A percentile compares a stretch with the other conserved stretches of the same genome.
phyloP scores from a whole-genome alignment of 2,113 vertebrate genomes.

The Setophaga petechia region DNA sequence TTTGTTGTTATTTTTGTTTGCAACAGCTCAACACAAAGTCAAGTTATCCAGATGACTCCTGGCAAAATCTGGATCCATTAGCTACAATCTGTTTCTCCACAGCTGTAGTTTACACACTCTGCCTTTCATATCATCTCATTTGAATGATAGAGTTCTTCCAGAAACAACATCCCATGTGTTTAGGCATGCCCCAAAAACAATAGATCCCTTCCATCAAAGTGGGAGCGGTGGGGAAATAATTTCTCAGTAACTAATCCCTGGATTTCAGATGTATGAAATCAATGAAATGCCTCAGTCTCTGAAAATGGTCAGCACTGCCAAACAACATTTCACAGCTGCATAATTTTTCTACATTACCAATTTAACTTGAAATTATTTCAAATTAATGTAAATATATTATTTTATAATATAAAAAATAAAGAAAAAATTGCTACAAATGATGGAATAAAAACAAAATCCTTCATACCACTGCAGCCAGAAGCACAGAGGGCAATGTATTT shows the following conservation, averaged over 20 bases:
- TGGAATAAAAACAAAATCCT: not conserved
- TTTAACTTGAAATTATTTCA: not conserved
- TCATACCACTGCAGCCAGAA: not conserved
- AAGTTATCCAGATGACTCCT: constrained; percentile 5
- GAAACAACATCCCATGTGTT: constrained; percentile 32
- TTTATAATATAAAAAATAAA: not conserved
- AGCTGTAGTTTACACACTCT: constrained; percentile 23
- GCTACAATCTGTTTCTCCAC: constrained; percentile 2
- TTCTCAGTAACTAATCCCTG: constrained; percentile 53
- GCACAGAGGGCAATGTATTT: not conserved
- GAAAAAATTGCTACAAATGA: not conserved
- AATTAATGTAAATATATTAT: not conserved
- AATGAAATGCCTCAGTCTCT: not conserved
- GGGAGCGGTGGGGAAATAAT: constrained; percentile 12
- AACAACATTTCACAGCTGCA: not conserved
- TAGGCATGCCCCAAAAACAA: constrained; percentile 36
- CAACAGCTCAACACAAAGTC: not conserved
- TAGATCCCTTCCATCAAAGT: constrained; percentile 47
- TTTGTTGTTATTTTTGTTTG: not conserved
- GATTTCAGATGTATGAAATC: constrained; percentile 57
- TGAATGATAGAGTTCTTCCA: constrained; percentile 40
- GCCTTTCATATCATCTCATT: constrained; percentile 40
- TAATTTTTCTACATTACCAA: not conserved
- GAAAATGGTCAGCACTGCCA: not conserved
- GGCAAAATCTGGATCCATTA: constrained; percentile 38